phyloP scores from a whole-genome alignment of 2,113 vertebrate genomes.

The Myotis brandtii region DNA sequence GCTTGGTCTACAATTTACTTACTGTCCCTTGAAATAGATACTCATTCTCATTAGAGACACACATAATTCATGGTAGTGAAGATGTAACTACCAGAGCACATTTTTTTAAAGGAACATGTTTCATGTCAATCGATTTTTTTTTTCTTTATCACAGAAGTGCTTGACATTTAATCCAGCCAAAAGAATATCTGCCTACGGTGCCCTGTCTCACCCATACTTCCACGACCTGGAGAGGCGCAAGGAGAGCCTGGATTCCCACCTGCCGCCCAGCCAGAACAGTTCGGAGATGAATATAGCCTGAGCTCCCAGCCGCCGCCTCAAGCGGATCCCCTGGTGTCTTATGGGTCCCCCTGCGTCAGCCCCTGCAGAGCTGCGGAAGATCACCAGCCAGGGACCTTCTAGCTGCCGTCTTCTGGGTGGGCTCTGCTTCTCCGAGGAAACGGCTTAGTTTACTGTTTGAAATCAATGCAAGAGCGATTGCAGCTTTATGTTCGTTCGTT shows the following conservation, averaged over 20 bases:
- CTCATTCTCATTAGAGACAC: background rate
- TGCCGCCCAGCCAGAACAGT: constrained; percentile 91
- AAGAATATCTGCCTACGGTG: constrained; percentile 95
- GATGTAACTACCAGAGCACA: background rate
- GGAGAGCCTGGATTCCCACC: constrained; percentile 91
- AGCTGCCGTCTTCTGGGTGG: constrained; percentile 77
- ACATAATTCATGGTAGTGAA: background rate
- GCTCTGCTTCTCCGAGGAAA: constrained; percentile 83
- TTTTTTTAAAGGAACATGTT: background rate
- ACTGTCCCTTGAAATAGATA: background rate
- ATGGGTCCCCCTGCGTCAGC: constrained; percentile 67
- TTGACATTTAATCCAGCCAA: constrained; percentile 96
- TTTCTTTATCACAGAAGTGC: constrained; percentile 91
- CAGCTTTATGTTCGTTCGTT: constrained; percentile 83
- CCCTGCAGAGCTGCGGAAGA: constrained; percentile 70
- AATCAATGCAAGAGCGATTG: constrained; percentile 89
- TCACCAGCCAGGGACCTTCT: constrained; percentile 73
- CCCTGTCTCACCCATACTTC: constrained; percentile 97
- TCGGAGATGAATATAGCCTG: constrained; percentile 93
- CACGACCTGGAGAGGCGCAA: constrained; percentile 94
- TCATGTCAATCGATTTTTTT: constrained; percentile 41
- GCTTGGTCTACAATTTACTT: background rate
- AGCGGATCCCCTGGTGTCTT: constrained; percentile 73
- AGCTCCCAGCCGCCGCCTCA: constrained; percentile 71
- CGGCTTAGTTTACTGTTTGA: constrained; percentile 84